Percentiles rank a stretch among this genome's conserved stretches.
phyloP scores from a whole-genome alignment of 2,888 invertebrate genomes.

The Omphaloscelis lunosa region DNA sequence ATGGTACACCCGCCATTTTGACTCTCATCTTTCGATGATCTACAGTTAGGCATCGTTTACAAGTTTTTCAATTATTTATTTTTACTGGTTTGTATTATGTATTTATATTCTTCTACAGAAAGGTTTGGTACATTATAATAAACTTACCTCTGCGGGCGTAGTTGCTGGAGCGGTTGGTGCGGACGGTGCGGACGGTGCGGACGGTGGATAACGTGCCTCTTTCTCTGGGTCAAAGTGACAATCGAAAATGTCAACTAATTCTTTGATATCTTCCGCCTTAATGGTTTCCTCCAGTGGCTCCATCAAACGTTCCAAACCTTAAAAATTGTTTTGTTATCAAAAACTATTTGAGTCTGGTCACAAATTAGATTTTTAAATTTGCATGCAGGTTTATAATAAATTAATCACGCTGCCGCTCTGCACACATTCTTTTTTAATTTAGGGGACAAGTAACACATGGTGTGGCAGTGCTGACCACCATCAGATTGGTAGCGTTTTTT shows the following conservation, averaged over 20 bases:
- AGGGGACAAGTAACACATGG: no score
- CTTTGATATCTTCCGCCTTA: not conserved
- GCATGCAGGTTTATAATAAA: no score
- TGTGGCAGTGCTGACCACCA: not conserved
- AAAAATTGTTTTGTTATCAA: not conserved
- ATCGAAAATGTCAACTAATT: slow-evolving; percentile 4
- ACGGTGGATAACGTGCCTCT: rapidly evolving
- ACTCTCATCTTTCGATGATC: not conserved
- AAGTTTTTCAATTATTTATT: not conserved
- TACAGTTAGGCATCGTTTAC: no score
- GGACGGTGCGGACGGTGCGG: no score
- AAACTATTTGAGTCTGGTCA: not conserved
- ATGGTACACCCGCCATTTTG: no score
- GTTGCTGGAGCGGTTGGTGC: not conserved
- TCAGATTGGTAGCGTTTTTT: not conserved
- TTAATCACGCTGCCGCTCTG: not conserved
- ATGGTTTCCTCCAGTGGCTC: not conserved
- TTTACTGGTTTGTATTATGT: not conserved
- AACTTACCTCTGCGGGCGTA: not conserved
- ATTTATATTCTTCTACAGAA: not conserved
- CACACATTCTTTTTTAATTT: not conserved
- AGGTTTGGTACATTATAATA: not conserved
- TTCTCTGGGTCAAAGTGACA: not conserved
- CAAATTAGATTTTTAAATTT: not conserved
- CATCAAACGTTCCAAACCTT: slow-evolving; percentile 11